Percentiles rank a stretch among this genome's conserved stretches.
phyloP scores from a whole-genome alignment of 2,113 vertebrate species.

The Dolichotis patagonum region DNA sequence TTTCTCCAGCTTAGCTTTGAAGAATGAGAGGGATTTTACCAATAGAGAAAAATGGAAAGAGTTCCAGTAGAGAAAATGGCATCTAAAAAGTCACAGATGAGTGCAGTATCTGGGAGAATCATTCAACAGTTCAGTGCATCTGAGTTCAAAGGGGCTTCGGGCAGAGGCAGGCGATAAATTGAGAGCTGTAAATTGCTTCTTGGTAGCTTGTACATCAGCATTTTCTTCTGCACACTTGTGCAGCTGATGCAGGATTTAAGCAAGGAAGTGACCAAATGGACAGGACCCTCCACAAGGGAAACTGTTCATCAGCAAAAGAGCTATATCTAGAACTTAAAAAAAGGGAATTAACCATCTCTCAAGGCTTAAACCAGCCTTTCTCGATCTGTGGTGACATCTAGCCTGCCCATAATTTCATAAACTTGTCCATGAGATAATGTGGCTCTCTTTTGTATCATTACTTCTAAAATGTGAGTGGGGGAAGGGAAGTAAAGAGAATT shows the following conservation, averaged over 20 bases:
- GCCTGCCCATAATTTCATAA: neutral
- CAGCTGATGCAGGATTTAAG: neutral
- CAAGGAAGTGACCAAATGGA: neutral
- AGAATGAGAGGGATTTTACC: neutral
- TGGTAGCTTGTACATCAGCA: neutral
- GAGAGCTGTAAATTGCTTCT: neutral
- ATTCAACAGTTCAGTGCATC: neutral
- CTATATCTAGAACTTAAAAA: neutral
- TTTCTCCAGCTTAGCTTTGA: neutral
- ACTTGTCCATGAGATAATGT: neutral
- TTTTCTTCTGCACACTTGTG: neutral
- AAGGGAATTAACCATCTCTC: neutral
- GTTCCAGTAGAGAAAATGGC: neutral
- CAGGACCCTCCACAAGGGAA: neutral
- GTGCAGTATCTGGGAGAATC: fast-evolving
- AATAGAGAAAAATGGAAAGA: neutral
- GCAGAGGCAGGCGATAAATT: neutral
- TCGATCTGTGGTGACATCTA: neutral
- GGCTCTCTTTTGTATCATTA: neutral
- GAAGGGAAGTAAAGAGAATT: neutral
- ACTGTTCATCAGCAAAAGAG: neutral
- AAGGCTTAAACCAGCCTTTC: neutral
- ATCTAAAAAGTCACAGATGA: neutral
- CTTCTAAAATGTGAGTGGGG: neutral
- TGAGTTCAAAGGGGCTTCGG: no score